Evolutionary conservation across 2,888 invertebrate species (phyloP), one percentile per base, ranked within the genome.

Genomic region (Phyllotreta cruciferae): DNA sequence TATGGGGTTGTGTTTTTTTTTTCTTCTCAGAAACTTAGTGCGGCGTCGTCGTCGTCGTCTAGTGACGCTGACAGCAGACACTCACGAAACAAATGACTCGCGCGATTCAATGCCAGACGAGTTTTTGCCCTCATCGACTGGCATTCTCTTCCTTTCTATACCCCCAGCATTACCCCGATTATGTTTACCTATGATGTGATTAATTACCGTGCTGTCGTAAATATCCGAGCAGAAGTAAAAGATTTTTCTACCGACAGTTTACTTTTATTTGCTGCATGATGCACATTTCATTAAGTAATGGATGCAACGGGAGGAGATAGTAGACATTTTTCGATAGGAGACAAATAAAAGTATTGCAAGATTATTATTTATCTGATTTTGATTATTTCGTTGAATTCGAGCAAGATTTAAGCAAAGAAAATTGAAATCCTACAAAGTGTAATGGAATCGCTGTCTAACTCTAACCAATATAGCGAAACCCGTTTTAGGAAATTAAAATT

Each of bases 11-110:
- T 52, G 36, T 52, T 52, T 24, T 24, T 52, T 42, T 52, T 52
- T 52, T n/a, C n/a, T 52, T 42, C 42, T 8, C 8, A 6, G 14
- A 42, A 34, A 58, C 10, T 58, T 52, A 9, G 58, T 39, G 10
- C 47, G 36, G 36, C 49, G 35, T 24, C 9, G 10, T 11, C 44
- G 55, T 41, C 55, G 56, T 54, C 54, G 57, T 57, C 42, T 61
- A 55, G 50, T 47, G 56, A 62, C 49, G 50, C 73, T 77, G 77
- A 78, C 78, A 76, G 74, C 71, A 73, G 71, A 74, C 75, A 74
- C 56, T 56, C 77, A 71, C 71, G 67, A 73, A 74, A 79, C 76
- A 78, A 78, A 79, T 78, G 78, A 79, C 77, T 76, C 70, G 74
- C 70, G 74, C 74, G 62, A 67, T 63, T 69, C 60, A 50, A 60